Conservation (phyloP, 2,888 invertebrate genomes). For the Chrysopilus asiliformis region DNA sequence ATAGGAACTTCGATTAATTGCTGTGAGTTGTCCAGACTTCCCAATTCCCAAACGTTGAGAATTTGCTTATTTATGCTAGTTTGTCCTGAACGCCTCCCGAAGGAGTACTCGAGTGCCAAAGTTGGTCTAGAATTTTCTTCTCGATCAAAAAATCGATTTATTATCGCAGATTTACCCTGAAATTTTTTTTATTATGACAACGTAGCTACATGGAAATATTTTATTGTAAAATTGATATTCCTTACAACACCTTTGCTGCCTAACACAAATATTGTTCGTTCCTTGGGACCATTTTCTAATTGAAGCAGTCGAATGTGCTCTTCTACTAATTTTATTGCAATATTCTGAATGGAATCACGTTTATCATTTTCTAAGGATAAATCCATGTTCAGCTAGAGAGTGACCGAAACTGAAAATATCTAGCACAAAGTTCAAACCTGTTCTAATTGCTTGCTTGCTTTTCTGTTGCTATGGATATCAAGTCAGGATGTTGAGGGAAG, state of each 20-base stretch:
- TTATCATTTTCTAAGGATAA: too few species aligned
- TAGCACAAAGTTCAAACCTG: too few species aligned
- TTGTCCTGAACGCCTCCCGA: constrained; percentile 50
- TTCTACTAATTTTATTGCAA: constrained; percentile 40
- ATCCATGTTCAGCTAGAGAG: too few species aligned
- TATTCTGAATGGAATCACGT: constrained; percentile 42
- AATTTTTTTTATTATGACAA: not conserved
- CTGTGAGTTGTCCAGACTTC: constrained; percentile 41
- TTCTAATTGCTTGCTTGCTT: too few species aligned
- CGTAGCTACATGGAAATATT: not conserved
- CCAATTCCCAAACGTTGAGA: constrained; percentile 76
- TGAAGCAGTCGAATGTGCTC: constrained; percentile 30
- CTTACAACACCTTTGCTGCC: constrained; percentile 56
- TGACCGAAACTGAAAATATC: too few species aligned
- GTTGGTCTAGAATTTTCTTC: constrained; percentile 62
- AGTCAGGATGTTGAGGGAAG: too few species aligned
- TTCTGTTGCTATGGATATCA: too few species aligned
- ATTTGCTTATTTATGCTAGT: constrained; percentile 27
- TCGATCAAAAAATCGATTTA: constrained; percentile 66
- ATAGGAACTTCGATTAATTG: constrained; percentile 36
- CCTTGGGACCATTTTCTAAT: constrained; percentile 30
- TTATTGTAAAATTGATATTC: not conserved
- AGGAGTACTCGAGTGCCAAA: constrained; percentile 74
- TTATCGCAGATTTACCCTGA: constrained; percentile 67
- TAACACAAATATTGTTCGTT: constrained; percentile 47